Evolutionary conservation across 64 coral and sea anemone species (phyloP).

Genomic region (Dendronephthya gigantea): DNA sequence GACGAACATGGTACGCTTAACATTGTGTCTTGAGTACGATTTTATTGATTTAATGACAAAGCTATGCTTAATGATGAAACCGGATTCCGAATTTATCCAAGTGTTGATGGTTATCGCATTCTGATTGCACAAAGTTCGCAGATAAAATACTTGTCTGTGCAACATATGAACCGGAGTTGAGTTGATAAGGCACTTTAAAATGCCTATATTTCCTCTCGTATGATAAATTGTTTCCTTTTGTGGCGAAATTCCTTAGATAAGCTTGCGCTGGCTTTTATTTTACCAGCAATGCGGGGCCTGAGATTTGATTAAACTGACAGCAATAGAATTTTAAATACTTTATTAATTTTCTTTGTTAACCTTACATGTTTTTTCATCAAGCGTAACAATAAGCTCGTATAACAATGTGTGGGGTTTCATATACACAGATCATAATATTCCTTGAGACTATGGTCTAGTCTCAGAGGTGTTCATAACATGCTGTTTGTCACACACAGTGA

Average conservation of each 20-base stretch:
- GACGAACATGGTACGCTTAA: not conserved
- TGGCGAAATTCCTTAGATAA: too few relatives aligned
- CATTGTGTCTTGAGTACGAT: not conserved
- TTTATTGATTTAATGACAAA: not conserved
- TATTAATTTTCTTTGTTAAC: too few relatives aligned
- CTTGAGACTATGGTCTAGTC: not conserved
- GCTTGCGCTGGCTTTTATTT: too few relatives aligned
- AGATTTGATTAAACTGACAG: too few relatives aligned
- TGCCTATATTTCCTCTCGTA: not conserved
- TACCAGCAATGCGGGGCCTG: too few relatives aligned
- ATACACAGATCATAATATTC: not conserved
- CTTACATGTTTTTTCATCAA: too few relatives aligned
- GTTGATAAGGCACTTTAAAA: not conserved
- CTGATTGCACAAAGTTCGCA: not conserved
- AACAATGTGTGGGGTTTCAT: not conserved
- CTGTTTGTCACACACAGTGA: too few relatives aligned
- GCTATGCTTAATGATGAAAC: not conserved
- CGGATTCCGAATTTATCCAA: not conserved
- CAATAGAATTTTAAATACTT: too few relatives aligned
- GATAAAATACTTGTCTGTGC: not conserved
- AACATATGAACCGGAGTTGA: not conserved
- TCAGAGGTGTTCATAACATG: not conserved
- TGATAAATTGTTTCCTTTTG: too few relatives aligned
- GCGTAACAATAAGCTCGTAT: not conserved
- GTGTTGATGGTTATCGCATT: not conserved